A percentile compares a stretch with the other conserved stretches of the same genome.
Conservation (phyloP, 37 sponge, comb jelly and placozoan genomes). For the Cliona cf. orientalis region DNA sequence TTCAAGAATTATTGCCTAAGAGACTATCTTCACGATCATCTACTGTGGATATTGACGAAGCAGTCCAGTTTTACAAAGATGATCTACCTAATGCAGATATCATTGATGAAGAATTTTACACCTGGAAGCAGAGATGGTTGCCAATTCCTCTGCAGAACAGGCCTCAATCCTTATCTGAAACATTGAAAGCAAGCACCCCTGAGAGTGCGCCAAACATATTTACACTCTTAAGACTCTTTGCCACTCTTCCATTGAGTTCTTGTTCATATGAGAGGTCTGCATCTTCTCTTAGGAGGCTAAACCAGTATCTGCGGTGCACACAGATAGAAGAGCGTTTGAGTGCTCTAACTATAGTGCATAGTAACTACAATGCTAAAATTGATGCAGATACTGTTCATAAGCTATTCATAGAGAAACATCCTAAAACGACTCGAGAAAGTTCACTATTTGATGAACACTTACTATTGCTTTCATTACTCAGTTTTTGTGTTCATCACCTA, state of each 20-base stretch:
- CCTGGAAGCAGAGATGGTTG: slow-evolving; percentile 45
- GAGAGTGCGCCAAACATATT: slow-evolving; percentile 62
- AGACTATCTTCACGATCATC: too few relatives aligned
- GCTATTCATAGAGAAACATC: background rate
- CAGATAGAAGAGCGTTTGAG: slow-evolving; percentile 36
- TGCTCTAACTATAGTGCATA: slow-evolving; percentile 32
- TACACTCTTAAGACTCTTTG: slow-evolving; percentile 53
- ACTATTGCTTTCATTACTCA: too few relatives aligned
- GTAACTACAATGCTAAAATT: slow-evolving; percentile 17
- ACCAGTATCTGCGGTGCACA: slow-evolving; percentile 27
- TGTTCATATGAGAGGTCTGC: slow-evolving; percentile 63
- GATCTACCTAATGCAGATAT: too few relatives aligned
- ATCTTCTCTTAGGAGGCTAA: slow-evolving; percentile 38
- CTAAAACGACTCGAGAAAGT: too few relatives aligned
- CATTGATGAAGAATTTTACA: slow-evolving; percentile 39
- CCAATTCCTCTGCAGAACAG: slow-evolving; percentile 9
- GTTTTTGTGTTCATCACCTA: too few relatives aligned
- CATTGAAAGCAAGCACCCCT: slow-evolving; percentile 38
- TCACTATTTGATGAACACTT: too few relatives aligned
- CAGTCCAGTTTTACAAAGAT: too few relatives aligned
- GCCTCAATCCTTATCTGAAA: slow-evolving; percentile 36
- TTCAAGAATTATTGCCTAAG: too few relatives aligned
- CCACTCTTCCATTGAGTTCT: slow-evolving; percentile 53
- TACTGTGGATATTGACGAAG: too few relatives aligned
- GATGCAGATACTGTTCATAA: slow-evolving; percentile 9